Percentiles rank a stretch among this genome's conserved stretches.
These are phyloP conservation scores for Ascidia mentula DNA, from an alignment of 23 tunicate species.

Conservation along the genomic window DNA sequence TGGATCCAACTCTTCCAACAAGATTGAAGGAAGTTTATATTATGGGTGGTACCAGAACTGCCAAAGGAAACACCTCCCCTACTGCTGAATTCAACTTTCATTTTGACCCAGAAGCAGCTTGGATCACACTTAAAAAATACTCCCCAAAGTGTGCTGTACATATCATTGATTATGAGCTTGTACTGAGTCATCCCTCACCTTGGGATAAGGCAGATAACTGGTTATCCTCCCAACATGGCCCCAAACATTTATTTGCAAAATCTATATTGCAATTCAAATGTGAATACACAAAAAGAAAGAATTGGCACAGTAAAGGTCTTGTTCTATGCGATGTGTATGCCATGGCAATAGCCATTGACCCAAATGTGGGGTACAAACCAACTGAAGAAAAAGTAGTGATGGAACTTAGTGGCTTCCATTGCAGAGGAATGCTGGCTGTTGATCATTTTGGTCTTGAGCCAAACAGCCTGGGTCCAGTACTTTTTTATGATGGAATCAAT, in stretches of 20 bases:
- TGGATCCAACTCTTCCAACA: conserved; percentile 68
- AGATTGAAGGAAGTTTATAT: conserved; percentile 34
- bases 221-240: conserved; percentile 17
- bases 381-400: not conserved
- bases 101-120: conserved; percentile 82
- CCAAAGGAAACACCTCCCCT: conserved; percentile 63
- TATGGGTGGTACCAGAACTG: conserved; percentile 71
- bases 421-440: conserved; percentile 36
- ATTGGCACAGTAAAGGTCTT: conserved; percentile 4
- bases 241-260: conserved; percentile 26
- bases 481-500: conserved; percentile 23
- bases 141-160: conserved; percentile 31
- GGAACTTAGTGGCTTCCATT: conserved; percentile 49
- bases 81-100: conserved; percentile 81
- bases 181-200: conserved; percentile 9
- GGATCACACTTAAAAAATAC: conserved; percentile 26
- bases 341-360: conserved; percentile 64
- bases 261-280: not conserved
- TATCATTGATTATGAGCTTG: conserved; percentile 38
- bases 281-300: not conserved
- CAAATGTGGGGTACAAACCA: conserved; percentile 23
- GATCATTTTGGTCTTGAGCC: not conserved
- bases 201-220: conserved; percentile 39
- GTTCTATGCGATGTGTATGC: conserved; percentile 65
- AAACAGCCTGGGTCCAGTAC: conserved; percentile 12